These are phyloP conservation scores for Asteroscopus sphinx DNA, from an alignment of 2,888 invertebrate species.

Conservation along the genomic window DNA sequence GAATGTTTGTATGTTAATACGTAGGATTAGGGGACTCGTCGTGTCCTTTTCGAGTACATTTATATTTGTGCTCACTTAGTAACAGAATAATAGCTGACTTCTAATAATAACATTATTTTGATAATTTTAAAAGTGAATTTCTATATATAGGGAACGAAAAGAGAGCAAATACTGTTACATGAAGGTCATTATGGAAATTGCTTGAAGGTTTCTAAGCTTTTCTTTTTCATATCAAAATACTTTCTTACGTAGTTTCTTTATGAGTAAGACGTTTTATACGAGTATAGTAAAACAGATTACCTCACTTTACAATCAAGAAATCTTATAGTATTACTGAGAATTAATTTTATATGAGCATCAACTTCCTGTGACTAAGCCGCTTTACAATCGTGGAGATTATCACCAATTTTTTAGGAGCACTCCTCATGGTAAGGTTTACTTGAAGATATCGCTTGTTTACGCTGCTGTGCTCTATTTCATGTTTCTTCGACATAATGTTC, in stretches of 20 bases:
- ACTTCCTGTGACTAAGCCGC: constrained; percentile 12
- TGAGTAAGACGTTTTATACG: constrained; percentile 31
- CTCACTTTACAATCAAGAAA: constrained; percentile 5
- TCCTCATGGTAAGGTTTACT: too few species aligned
- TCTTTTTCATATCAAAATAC: too few species aligned
- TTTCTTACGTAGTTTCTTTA: not conserved
- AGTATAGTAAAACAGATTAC: constrained; percentile 19
- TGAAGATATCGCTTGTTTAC: not conserved
- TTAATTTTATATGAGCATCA: constrained; percentile 1
- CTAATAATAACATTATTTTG: too few species aligned
- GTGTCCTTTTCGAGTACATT: constrained; percentile 13
- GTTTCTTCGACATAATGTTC: too few species aligned
- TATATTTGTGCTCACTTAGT: not conserved
- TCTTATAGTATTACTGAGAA: constrained; percentile 22
- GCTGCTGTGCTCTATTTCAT: not conserved
- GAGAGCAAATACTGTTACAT: too few species aligned
- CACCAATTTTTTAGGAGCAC: too few species aligned
- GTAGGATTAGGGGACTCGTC: constrained; percentile 6
- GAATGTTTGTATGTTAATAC: not conserved
- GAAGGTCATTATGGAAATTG: too few species aligned
- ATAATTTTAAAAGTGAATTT: not conserved
- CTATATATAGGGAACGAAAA: not conserved
- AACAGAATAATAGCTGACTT: too few species aligned
- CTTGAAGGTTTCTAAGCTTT: too few species aligned
- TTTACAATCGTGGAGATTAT: not conserved